phyloP scores from a whole-genome alignment of 2,797 vertebrate genomes.

The Melanotaenia trifasciata region DNA sequence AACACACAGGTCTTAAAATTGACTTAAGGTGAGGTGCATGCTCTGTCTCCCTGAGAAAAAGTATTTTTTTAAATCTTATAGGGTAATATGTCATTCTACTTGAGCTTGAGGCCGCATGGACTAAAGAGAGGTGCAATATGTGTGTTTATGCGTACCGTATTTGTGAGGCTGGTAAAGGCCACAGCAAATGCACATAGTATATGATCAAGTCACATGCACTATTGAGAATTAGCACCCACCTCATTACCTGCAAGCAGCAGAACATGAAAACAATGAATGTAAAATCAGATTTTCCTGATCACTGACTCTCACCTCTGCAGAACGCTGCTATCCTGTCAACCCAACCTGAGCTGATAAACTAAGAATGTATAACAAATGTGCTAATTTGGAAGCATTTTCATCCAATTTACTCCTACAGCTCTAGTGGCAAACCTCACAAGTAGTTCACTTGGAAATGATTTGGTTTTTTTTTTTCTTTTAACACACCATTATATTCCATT shows the following conservation, averaged over 20 bases:
- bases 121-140: constrained; percentile 24
- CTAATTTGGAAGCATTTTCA: constrained; percentile 39
- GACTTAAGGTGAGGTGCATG: constrained; percentile 6
- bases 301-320: constrained; percentile 25
- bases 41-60: constrained; percentile 7
- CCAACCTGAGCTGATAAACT: constrained; percentile 21
- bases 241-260: constrained; percentile 53
- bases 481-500: not conserved
- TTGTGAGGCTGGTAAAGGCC: constrained; percentile 14
- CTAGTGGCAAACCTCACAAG: constrained; percentile 34
- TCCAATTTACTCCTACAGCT: constrained; percentile 26
- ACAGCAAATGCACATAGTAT: constrained; percentile 9
- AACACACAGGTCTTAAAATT: constrained; percentile 16
- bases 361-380: constrained; percentile 38
- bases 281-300: constrained; percentile 61
- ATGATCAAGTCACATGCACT: constrained; percentile 50
- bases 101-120: constrained; percentile 4
- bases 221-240: constrained; percentile 42
- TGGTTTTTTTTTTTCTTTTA: constrained; percentile 18
- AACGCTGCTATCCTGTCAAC: constrained; percentile 16
- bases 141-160: constrained; percentile 9
- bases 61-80: not conserved
- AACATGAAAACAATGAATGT: constrained; percentile 43
- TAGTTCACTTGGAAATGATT: constrained; percentile 25
- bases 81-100: not conserved